Conservation (phyloP, 2,888 invertebrate genomes). For the Monoplex corrugatus region DNA sequence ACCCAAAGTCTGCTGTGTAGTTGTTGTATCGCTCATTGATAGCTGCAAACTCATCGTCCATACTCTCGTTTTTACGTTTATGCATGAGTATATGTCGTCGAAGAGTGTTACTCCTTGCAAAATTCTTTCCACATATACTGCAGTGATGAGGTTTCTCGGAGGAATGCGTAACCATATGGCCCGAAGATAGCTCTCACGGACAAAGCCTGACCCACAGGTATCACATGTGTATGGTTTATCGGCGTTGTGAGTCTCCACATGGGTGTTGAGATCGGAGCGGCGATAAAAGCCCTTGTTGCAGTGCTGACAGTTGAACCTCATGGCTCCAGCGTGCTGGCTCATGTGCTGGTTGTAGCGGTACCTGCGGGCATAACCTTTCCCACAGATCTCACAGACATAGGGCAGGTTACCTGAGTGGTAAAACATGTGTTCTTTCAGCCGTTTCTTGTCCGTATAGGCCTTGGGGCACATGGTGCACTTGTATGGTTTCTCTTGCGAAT, state of each 20-base stretch:
- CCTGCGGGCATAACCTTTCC: slow-evolving; percentile 44
- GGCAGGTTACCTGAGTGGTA: slow-evolving; percentile 35
- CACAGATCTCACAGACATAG: slow-evolving; percentile 41
- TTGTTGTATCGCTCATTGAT: not conserved
- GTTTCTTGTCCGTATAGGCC: slow-evolving; percentile 41
- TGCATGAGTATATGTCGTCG: slow-evolving; percentile 35
- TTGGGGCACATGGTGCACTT: slow-evolving; percentile 43
- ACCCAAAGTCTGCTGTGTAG: slow-evolving; percentile 15
- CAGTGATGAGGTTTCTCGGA: slow-evolving; percentile 35
- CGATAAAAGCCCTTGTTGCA: slow-evolving; percentile 41
- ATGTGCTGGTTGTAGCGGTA: slow-evolving; percentile 45
- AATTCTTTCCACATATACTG: slow-evolving; percentile 44
- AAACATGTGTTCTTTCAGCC: slow-evolving; percentile 49
- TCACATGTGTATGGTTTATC: slow-evolving; percentile 42
- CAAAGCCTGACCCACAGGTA: slow-evolving; percentile 39
- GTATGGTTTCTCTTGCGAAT: slow-evolving; percentile 39
- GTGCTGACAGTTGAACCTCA: slow-evolving; percentile 16
- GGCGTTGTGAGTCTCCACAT: slow-evolving; percentile 45
- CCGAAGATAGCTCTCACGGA: slow-evolving; percentile 45
- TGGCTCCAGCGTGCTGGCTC: slow-evolving; percentile 40
- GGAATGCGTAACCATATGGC: slow-evolving; percentile 40
- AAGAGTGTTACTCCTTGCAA: slow-evolving; percentile 39
- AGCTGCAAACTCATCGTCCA: not conserved
- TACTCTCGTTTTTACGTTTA: not conserved
- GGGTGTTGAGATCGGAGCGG: slow-evolving; percentile 46